phyloP scores from a whole-genome alignment of 53 echinoderm and acorn worm species.

The Pentamera pediparva region DNA sequence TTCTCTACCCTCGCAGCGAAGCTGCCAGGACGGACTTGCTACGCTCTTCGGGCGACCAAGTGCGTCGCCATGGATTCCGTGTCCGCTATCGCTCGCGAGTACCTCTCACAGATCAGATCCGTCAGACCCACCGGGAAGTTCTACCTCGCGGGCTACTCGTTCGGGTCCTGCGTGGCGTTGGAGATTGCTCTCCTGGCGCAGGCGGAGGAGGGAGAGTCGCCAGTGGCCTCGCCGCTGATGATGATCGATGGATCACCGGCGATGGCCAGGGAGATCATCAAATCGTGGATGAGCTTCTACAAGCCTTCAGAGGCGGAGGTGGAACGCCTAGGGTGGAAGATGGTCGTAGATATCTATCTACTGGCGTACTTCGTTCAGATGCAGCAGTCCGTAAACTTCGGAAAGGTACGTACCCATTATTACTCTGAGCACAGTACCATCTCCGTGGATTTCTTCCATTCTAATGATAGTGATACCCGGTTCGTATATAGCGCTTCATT shows the following conservation, averaged over 20 bases:
- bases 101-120: conserved; percentile 34
- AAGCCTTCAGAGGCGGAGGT: conserved; percentile 33
- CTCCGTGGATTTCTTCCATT: too few species aligned
- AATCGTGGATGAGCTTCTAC: conserved; percentile 40
- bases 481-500: too few species aligned
- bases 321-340: conserved; percentile 30
- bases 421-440: too few species aligned
- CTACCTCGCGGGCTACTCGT: conserved; percentile 49
- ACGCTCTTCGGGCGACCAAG: conserved; percentile 43
- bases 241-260: conserved; percentile 60
- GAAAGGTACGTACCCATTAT: conserved; percentile 40
- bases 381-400: conserved; percentile 22
- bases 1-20: conserved; percentile 31
- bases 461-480: too few species aligned
- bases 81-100: conserved; percentile 38
- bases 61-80: conserved; percentile 38
- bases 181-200: conserved; percentile 46
- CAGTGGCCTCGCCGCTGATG: conserved; percentile 21
- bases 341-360: conserved; percentile 20
- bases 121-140: conserved; percentile 39
- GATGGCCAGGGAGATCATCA: conserved; percentile 30
- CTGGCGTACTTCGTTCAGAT: conserved; percentile 43
- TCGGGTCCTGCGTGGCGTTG: conserved; percentile 51
- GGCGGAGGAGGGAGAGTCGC: neutral
- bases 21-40: conserved; percentile 37